phyloP scores from a whole-genome alignment of 2,113 vertebrate genomes.

The Neomonachus schauinslandi region DNA sequence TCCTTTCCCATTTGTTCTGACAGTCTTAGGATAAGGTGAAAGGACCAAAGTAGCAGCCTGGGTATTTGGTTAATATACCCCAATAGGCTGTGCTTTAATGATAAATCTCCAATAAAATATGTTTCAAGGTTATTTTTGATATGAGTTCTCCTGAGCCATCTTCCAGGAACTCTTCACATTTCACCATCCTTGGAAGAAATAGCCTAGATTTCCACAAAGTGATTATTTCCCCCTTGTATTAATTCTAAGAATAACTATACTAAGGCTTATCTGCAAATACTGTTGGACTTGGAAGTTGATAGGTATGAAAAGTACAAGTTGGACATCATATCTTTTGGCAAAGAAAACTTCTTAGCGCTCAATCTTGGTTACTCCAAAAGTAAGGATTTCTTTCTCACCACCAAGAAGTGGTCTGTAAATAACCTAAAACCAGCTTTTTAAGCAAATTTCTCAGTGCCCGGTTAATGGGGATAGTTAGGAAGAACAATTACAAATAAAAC shows the following conservation, averaged over 20 bases:
- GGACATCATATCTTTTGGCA: background rate
- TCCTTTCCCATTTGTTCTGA: background rate
- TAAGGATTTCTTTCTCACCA: background rate
- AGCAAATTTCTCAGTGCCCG: background rate
- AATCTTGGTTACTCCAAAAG: background rate
- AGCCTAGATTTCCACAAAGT: background rate
- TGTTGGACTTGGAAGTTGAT: background rate
- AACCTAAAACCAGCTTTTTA: background rate
- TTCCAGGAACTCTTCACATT: background rate
- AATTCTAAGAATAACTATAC: background rate
- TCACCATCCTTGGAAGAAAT: background rate
- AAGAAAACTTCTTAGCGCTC: background rate
- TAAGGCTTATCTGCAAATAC: background rate
- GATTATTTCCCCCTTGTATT: background rate
- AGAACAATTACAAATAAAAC: background rate
- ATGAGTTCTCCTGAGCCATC: background rate
- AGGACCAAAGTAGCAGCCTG: background rate
- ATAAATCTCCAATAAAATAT: background rate
- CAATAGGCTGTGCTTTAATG: background rate
- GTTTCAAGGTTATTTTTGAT: background rate
- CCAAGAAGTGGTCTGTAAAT: background rate
- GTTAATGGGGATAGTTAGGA: background rate
- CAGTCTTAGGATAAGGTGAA: background rate
- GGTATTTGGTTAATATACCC: background rate
- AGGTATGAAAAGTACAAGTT: background rate